Percentiles rank a stretch among this genome's conserved stretches.
These are phyloP conservation scores for Platalea minor DNA, from an alignment of 2,797 vertebrate genomes.

Conservation along the genomic window DNA sequence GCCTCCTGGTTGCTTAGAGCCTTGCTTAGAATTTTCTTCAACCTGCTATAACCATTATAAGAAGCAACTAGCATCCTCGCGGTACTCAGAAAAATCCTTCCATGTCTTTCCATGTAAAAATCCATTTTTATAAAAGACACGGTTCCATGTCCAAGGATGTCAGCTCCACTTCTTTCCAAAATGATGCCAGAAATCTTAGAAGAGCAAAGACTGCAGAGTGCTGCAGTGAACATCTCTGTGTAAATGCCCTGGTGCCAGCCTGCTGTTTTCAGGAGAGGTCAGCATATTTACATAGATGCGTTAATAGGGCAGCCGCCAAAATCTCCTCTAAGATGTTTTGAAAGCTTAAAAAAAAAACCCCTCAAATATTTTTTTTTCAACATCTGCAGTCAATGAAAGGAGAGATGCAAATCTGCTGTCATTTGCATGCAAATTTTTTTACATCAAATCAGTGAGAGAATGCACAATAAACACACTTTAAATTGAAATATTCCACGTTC, in stretches of 20 bases:
- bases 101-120: background rate
- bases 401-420: conserved; percentile 59
- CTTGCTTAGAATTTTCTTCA: background rate
- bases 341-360: background rate
- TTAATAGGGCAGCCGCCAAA: conserved; percentile 1
- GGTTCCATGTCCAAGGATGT: rapidly evolving
- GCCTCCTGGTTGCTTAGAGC: background rate
- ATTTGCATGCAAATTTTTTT: conserved; percentile 68
- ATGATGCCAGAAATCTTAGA: background rate
- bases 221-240: background rate
- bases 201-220: background rate
- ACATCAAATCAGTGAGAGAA: conserved; percentile 62
- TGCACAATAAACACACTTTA: conserved; percentile 65
- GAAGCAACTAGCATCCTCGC: background rate
- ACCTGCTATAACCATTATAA: rapidly evolving
- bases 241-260: background rate
- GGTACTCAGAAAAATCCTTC: background rate
- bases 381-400: conserved; percentile 68
- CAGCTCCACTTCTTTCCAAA: background rate
- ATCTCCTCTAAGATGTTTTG: conserved; percentile 34
- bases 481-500: conserved; percentile 59
- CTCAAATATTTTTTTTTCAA: conserved; percentile 42
- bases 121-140: background rate
- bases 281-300: conserved; percentile 9
- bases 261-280: conserved; percentile 36